Percentiles rank a stretch among this genome's conserved stretches.
phyloP scores from a whole-genome alignment of 92 coral and sea anemone species.

The Actinernus sp. region DNA sequence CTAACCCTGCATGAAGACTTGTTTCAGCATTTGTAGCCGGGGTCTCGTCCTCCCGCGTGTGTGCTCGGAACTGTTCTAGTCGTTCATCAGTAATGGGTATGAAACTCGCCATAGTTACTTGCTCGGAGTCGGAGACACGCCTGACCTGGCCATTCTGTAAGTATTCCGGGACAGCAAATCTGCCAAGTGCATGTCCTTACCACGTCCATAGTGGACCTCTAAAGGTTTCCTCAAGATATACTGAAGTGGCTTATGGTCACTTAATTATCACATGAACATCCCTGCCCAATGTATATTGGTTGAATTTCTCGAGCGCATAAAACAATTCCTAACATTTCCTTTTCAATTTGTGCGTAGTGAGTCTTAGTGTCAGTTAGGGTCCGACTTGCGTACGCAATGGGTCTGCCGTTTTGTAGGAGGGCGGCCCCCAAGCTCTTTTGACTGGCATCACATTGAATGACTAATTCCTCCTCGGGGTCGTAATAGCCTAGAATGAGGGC shows the following conservation, averaged over 20 bases:
- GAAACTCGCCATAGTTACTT: too few species aligned
- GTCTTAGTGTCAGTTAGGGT: conserved; percentile 29
- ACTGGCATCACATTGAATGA: conserved; percentile 57
- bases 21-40: too few species aligned
- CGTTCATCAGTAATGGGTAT: too few species aligned
- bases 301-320: conserved; percentile 3
- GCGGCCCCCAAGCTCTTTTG: conserved; percentile 57
- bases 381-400: conserved; percentile 35
- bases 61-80: too few species aligned
- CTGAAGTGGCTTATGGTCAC: conserved; percentile 15
- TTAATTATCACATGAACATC: too few species aligned
- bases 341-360: conserved; percentile 16
- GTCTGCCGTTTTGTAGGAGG: conserved; percentile 42
- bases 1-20: too few species aligned
- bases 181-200: too few species aligned
- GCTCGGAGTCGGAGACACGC: too few species aligned
- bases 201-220: too few species aligned
- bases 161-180: too few species aligned
- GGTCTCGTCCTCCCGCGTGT: too few species aligned
- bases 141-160: too few species aligned
- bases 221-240: conserved; percentile 18
- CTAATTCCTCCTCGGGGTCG: conserved; percentile 35
- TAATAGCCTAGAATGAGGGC: conserved; percentile 47
- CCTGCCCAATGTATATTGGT: conserved; percentile 5
- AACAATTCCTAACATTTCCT: conserved; percentile 36